Evolutionary conservation across 2,113 vertebrate species (phyloP).

Genomic region (Ptychochromis oligacanthus): DNA sequence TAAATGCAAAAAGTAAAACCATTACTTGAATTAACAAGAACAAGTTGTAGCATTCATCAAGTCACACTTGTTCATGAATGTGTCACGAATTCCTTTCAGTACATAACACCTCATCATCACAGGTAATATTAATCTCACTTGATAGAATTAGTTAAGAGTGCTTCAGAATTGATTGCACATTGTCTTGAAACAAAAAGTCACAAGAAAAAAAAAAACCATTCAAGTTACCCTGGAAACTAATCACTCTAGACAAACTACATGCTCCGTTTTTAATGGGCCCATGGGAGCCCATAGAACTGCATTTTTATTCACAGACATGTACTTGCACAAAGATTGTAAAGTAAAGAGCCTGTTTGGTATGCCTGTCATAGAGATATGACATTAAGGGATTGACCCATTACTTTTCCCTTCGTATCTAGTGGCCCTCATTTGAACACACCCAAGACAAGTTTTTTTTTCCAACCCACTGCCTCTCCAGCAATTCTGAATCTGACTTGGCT

Average conservation of each 20-base stretch:
- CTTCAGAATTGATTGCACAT: slow-evolving; percentile 42
- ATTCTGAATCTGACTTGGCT: background rate
- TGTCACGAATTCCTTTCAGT: background rate
- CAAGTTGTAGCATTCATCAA: background rate
- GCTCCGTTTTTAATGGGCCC: slow-evolving; percentile 1
- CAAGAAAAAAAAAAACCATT: background rate
- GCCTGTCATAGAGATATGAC: slow-evolving; percentile 21
- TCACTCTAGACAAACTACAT: background rate
- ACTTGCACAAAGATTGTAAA: background rate
- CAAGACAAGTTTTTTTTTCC: slow-evolving; percentile 14
- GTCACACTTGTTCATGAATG: slow-evolving; percentile 1
- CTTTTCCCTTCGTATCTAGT: slow-evolving; percentile 11
- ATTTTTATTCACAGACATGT: slow-evolving; percentile 31
- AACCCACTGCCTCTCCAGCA: background rate
- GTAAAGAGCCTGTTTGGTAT: slow-evolving; percentile 8
- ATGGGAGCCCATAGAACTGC: background rate
- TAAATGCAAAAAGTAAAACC: background rate
- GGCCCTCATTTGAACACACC: slow-evolving; percentile 21
- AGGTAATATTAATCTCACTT: slow-evolving; percentile 1
- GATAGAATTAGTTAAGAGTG: slow-evolving; percentile 6
- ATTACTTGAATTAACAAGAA: background rate
- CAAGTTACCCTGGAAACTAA: slow-evolving; percentile 42
- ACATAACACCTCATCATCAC: background rate
- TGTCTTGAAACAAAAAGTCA: slow-evolving; percentile 24
- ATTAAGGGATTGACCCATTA: slow-evolving; percentile 43